These are phyloP conservation scores for Mimachlamys varia DNA, from an alignment of 2,888 invertebrate species.

Conservation along the genomic window DNA sequence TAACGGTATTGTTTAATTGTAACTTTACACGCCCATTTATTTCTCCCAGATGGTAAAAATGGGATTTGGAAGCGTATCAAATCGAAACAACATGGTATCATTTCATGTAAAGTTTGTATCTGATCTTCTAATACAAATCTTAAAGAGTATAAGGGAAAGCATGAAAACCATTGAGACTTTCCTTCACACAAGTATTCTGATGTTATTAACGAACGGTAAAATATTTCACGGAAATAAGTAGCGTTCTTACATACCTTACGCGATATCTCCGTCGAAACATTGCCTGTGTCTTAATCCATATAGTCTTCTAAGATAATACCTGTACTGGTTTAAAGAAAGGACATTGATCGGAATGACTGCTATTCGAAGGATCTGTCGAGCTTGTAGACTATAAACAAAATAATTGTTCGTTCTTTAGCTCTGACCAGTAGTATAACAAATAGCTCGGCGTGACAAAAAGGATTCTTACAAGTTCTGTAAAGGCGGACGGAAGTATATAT, in stretches of 20 bases:
- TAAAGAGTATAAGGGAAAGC: too few relatives aligned
- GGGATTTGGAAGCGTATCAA: too few relatives aligned
- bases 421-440: not conserved
- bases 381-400: not conserved
- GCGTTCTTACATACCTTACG: not conserved
- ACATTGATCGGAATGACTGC: not conserved
- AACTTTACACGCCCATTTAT: too few relatives aligned
- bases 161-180: too few relatives aligned
- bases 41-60: too few relatives aligned
- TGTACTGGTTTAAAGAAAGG: not conserved
- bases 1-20: too few relatives aligned
- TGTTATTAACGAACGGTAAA: too few relatives aligned
- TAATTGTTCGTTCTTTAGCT: not conserved
- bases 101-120: too few relatives aligned
- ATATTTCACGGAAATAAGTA: not conserved
- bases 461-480: not conserved
- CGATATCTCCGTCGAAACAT: conserved; percentile 13
- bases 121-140: too few relatives aligned
- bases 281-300: not conserved
- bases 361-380: not conserved
- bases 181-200: too few relatives aligned
- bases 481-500: not conserved
- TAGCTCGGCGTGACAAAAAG: not conserved
- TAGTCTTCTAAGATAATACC: not conserved
- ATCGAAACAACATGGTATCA: too few relatives aligned